Evolutionary conservation across 2,113 vertebrate species (phyloP), one percentile per base, ranked within the genome.

Genomic region (Psilopogon haemacephalus): DNA sequence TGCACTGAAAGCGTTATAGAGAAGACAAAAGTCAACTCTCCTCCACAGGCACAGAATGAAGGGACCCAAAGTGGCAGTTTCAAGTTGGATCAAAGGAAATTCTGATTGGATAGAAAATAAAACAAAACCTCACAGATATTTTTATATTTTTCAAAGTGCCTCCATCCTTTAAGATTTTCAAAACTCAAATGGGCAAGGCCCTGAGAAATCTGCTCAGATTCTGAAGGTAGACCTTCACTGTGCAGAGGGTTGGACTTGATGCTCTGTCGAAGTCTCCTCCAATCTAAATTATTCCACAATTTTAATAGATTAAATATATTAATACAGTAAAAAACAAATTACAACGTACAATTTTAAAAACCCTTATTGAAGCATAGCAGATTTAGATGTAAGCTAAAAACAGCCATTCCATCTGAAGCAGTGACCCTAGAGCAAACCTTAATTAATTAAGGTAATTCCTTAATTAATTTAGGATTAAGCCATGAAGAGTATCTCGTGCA

Each of bases 131-230:
- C 42, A 27, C 13, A 42, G 48, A 58, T 32, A 19, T 59, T 59
- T 59, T n/a, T n/a, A 23, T 30, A 12, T 20, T 63, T 62, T 13
- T 8, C 12, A 6, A 15, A 30, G 23, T n/a, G 33, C 35, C 6
- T 52, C 33, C 21, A 58, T 79, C 17, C 40, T n/a, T 89, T 42
- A 80, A 72, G 30, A 44, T 80, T 86, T 86, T 50, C 42, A 91
- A 71, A 86, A 67, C 18, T 58, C 67, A 54, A 16, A 70, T 18
- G 26, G 40, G 46, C 21, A 58, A 50, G 59, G 23, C 7, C 42
- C 30, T 37, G 35, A 32, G 46, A 32, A 76, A 77, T 32, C 38
- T 54, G 37, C 15, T 80, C 24, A 62, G 24, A 50, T 35, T 63
- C 79, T 67, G 46, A 67, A 79, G 83, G 58, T 42, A 54, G 30